Evolutionary conservation across 2,113 vertebrate species (phyloP).

Genomic region (Pycnonotus jocosus): DNA sequence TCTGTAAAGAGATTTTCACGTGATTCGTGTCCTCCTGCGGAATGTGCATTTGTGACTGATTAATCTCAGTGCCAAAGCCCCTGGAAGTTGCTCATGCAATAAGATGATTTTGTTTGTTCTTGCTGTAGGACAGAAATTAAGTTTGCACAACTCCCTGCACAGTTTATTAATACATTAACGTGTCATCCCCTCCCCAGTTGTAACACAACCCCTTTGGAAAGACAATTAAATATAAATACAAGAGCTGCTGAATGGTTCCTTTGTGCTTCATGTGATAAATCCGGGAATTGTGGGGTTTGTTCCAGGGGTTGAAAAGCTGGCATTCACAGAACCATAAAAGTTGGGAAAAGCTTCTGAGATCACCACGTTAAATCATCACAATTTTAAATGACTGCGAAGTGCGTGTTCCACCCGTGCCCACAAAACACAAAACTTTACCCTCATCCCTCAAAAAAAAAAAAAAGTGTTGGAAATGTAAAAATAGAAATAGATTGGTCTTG

Average conservation of each 20-base stretch:
- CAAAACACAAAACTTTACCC: not conserved
- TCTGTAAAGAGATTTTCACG: accelerated
- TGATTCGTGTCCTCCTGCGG: not conserved
- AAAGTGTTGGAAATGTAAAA: not conserved
- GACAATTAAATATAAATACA: conserved; percentile 34
- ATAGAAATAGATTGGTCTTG: accelerated
- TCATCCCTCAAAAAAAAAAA: not conserved
- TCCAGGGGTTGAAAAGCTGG: not conserved
- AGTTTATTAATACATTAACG: not conserved
- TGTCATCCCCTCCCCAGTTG: not conserved
- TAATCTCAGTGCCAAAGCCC: not conserved
- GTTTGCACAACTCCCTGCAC: not conserved
- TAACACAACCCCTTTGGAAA: conserved; percentile 8
- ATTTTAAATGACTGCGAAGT: not conserved
- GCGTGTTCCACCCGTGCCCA: not conserved
- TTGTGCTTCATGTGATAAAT: not conserved
- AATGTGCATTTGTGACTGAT: not conserved
- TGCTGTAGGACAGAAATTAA: not conserved
- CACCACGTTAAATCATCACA: not conserved
- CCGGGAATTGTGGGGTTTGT: not conserved
- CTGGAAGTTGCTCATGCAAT: not conserved
- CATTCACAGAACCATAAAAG: not conserved
- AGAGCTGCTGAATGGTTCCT: not conserved
- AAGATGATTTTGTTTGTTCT: not conserved
- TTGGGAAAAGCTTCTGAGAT: not conserved